These are phyloP conservation scores for Phallusia fumigata DNA, from an alignment of 23 tunicate species.

Conservation along the genomic window DNA sequence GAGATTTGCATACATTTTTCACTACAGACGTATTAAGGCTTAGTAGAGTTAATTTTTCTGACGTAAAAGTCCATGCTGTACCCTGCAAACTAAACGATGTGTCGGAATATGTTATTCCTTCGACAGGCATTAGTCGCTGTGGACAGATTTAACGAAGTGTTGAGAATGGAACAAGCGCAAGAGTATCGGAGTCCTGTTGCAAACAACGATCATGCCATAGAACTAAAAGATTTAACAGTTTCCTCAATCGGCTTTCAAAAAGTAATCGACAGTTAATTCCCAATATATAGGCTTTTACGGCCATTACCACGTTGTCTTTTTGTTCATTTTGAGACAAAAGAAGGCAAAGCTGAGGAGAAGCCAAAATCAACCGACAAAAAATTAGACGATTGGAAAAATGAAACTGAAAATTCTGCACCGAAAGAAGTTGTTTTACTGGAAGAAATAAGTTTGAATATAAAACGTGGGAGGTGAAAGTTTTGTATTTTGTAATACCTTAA, in stretches of 20 bases:
- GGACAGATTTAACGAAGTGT: background rate
- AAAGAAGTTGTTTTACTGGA: background rate
- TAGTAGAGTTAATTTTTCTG: no score
- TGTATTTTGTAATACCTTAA: no score
- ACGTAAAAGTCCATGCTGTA: no score
- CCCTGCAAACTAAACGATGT: no score
- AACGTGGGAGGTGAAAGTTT: background rate
- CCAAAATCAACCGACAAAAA: background rate
- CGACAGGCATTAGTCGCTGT: constrained; percentile 4
- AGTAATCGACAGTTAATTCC: background rate
- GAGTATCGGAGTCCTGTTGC: background rate
- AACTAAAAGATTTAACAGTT: background rate
- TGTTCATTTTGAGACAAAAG: background rate
- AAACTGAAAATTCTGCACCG: background rate
- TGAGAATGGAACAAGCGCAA: background rate
- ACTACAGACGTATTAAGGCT: no score
- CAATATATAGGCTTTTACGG: background rate
- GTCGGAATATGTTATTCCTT: no score
- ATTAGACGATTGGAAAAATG: background rate
- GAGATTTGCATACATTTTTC: background rate
- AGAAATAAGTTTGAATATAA: background rate
- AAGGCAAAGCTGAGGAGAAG: background rate
- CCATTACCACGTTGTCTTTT: background rate
- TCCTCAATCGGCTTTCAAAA: background rate
- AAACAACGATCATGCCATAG: background rate